Conservation (phyloP, 2,113 vertebrate species). For the Nematolebias whitei region DNA sequence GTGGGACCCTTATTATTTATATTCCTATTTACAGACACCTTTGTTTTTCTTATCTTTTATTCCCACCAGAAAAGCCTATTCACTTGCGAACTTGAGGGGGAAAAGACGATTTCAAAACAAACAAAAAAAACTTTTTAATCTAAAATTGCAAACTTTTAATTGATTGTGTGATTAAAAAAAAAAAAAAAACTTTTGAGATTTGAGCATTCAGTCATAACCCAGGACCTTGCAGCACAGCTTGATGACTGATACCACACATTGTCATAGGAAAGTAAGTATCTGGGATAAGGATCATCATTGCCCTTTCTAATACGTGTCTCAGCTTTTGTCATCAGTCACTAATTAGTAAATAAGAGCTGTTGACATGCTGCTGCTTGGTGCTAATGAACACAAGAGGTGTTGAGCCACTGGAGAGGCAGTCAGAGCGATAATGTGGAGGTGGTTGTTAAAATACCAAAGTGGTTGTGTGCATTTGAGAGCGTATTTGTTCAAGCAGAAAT, state of each 20-base stretch:
- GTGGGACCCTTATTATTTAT: conserved; percentile 67
- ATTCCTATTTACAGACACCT: conserved; percentile 60
- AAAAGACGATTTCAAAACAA: conserved; percentile 6
- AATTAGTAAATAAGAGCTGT: conserved; percentile 73
- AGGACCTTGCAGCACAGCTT: conserved; percentile 30
- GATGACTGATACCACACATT: conserved; percentile 35
- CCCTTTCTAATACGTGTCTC: conserved; percentile 36
- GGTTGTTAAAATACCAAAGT: conserved; percentile 43
- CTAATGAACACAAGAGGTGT: conserved; percentile 71
- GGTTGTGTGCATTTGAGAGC: conserved; percentile 15
- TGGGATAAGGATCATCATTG: conserved; percentile 49
- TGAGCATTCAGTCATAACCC: conserved; percentile 10
- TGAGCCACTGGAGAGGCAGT: conserved; percentile 55
- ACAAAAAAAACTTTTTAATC: conserved; percentile 26
- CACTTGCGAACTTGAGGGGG: conserved; percentile 57
- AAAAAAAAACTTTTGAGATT: conserved; percentile 7
- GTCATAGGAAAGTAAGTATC: conserved; percentile 33
- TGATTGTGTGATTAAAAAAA: not conserved
- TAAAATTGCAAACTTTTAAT: conserved; percentile 18
- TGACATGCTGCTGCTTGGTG: conserved; percentile 60
- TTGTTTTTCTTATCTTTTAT: conserved; percentile 69
- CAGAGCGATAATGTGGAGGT: conserved; percentile 38
- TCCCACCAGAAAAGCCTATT: conserved; percentile 18
- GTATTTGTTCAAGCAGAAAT: conserved; percentile 20
- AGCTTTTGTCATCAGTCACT: conserved; percentile 60